These are phyloP conservation scores for Sternarchorhynchus goeldii DNA, from an alignment of 2,797 vertebrate genomes.

Conservation along the genomic window DNA sequence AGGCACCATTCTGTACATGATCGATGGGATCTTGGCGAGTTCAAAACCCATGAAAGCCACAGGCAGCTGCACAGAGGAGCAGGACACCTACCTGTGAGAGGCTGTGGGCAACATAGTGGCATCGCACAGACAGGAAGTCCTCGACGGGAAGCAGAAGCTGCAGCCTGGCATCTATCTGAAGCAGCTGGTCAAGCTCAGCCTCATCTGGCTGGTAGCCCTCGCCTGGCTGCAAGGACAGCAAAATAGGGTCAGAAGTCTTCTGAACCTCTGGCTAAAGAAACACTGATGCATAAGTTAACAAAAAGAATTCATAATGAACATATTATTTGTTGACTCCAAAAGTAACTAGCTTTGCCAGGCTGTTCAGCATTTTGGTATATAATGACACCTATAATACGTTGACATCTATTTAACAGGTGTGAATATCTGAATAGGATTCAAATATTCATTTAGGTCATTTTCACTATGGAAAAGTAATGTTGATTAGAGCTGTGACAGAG, in stretches of 20 bases:
- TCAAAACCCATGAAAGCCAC: slow-evolving; percentile 8
- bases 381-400: no score
- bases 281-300: neutral
- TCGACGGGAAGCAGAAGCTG: slow-evolving; percentile 68
- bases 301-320: neutral
- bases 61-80: slow-evolving; percentile 7
- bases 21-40: slow-evolving; percentile 42
- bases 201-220: slow-evolving; percentile 80
- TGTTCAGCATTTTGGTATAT: no score
- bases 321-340: no score
- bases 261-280: neutral
- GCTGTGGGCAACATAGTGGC: slow-evolving; percentile 54
- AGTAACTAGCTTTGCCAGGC: no score
- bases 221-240: slow-evolving; percentile 55
- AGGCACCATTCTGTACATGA: slow-evolving; percentile 11
- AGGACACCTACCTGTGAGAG: slow-evolving; percentile 66
- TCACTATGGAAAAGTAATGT: no score
- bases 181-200: slow-evolving; percentile 76
- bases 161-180: slow-evolving; percentile 82
- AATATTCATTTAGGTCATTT: no score
- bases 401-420: no score
- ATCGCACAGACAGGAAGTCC: slow-evolving; percentile 64
- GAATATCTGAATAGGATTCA: no score
- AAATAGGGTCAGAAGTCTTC: slow-evolving; percentile 61
- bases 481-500: no score